These are phyloP conservation scores for Isaurus tuberculatus DNA, from an alignment of 92 coral and sea anemone genomes.

Conservation along the genomic window DNA sequence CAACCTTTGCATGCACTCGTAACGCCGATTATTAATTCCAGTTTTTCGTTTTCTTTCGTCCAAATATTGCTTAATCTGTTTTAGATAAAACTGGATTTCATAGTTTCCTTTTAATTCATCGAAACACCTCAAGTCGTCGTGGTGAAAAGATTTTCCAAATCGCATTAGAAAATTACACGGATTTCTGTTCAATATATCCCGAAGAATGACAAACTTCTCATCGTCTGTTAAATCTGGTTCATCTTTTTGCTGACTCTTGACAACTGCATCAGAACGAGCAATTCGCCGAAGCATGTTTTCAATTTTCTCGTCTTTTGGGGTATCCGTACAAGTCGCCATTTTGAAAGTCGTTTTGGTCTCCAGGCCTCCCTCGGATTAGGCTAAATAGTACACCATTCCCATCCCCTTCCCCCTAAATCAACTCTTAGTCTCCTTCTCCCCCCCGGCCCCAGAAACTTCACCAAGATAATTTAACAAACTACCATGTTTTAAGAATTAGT, in stretches of 20 bases:
- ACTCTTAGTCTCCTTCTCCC: no score
- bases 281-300: conserved; percentile 73
- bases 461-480: no score
- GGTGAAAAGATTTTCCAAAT: conserved; percentile 78
- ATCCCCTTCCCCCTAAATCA: no score
- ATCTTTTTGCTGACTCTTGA: conserved; percentile 84
- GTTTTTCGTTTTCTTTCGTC: conserved; percentile 66
- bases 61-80: conserved; percentile 67
- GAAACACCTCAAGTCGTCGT: conserved; percentile 78
- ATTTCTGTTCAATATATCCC: conserved; percentile 61
- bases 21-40: conserved; percentile 86
- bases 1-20: conserved; percentile 81
- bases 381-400: no score
- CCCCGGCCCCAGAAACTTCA: no score
- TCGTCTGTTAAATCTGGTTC: conserved; percentile 84
- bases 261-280: conserved; percentile 68
- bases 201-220: conserved; percentile 75
- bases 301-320: conserved; percentile 10
- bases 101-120: conserved; percentile 66
- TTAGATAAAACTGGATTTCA: conserved; percentile 74
- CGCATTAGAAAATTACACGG: conserved; percentile 82
- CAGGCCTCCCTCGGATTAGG: conserved; percentile 16
- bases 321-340: conserved; percentile 74
- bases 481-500: no score
- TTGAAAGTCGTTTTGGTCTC: conserved; percentile 40